Evolutionary conservation across 2,888 invertebrate genomes (phyloP).

Genomic region (Eulithis testata): DNA sequence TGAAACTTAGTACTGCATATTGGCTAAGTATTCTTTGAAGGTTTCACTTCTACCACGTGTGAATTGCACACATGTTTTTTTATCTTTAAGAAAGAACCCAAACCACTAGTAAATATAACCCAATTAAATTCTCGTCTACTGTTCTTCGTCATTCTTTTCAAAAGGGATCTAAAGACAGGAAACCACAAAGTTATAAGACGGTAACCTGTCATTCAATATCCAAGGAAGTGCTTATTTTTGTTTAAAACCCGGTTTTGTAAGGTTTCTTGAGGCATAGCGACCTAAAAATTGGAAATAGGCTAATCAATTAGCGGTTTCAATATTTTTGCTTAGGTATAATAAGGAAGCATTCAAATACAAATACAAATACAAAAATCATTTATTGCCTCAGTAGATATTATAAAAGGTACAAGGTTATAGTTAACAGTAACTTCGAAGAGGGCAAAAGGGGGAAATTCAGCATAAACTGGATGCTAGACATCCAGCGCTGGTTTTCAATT

Average conservation of each 20-base stretch:
- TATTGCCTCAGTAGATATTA: no score
- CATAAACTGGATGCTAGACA: no score
- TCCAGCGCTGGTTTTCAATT: no score
- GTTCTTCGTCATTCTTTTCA: background rate
- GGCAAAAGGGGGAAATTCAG: no score
- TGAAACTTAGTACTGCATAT: no score
- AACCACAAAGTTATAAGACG: conserved; percentile 32
- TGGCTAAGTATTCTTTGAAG: no score
- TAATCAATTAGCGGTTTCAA: conserved; percentile 9
- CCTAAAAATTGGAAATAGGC: conserved; percentile 25
- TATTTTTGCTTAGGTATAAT: no score
- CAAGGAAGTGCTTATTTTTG: conserved; percentile 25
- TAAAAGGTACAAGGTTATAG: no score
- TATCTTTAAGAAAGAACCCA: background rate
- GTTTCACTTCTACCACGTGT: no score
- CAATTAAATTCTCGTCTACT: background rate
- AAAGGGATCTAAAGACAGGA: conserved; percentile 20
- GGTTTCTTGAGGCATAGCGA: conserved; percentile 21
- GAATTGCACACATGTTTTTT: background rate
- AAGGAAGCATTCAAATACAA: no score
- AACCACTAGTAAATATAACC: background rate
- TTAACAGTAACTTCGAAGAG: no score
- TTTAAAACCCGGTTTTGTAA: conserved; percentile 25
- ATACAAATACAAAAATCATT: no score
- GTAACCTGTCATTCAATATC: conserved; percentile 21